Percentiles rank a stretch among this genome's conserved stretches.
Evolutionary conservation across 2,113 vertebrate species (phyloP).

Genomic region (Chaetorhynchus papuensis): DNA sequence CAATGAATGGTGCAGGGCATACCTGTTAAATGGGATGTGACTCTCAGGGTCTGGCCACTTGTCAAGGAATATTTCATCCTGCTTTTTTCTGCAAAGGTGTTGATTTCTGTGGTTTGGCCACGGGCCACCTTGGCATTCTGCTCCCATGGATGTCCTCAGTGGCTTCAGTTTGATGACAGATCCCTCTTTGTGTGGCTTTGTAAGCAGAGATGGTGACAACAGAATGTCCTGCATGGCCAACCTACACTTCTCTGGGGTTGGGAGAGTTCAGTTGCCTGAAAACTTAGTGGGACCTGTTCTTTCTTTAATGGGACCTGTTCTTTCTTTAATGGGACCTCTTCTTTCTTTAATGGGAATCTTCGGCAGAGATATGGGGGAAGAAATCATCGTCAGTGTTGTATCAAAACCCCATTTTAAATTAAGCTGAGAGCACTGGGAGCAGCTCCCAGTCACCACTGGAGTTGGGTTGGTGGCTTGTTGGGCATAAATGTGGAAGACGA

Average conservation of each 20-base stretch:
- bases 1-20: background rate
- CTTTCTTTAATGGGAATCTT: background rate
- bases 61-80: background rate
- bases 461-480: background rate
- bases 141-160: background rate
- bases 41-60: background rate
- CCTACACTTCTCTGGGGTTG: background rate
- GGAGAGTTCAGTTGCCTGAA: background rate
- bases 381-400: background rate
- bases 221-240: background rate
- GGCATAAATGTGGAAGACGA: background rate
- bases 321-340: background rate
- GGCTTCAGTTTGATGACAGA: background rate
- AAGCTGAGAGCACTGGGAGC: background rate
- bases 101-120: constrained; percentile 2
- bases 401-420: background rate
- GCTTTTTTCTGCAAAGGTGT: background rate
- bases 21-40: background rate
- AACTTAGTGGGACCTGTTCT: background rate
- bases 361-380: background rate
- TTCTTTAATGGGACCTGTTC: background rate
- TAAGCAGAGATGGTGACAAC: background rate
- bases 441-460: rapidly evolving
- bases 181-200: background rate
- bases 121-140: background rate